Percentiles rank a stretch among this genome's conserved stretches.
phyloP scores from a whole-genome alignment of 1,140 invertebrate genomes.

The Drepana arcuata region DNA sequence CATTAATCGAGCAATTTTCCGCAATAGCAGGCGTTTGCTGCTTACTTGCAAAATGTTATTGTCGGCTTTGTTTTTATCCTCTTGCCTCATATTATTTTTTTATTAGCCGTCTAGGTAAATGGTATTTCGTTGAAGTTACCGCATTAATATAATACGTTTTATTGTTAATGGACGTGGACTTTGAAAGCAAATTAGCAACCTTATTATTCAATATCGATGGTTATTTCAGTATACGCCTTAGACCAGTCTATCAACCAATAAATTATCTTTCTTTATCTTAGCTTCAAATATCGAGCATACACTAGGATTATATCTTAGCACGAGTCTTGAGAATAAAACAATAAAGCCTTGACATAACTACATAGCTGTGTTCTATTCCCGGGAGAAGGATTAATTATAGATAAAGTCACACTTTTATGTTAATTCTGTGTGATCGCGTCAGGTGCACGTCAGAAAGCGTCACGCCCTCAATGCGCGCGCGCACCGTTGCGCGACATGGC shows the following conservation, averaged over 20 bases:
- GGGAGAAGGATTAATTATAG: no score
- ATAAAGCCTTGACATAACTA: no score
- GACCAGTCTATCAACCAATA: no score
- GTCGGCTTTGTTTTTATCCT: slow-evolving; percentile 11
- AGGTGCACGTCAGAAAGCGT: slow-evolving; percentile 25
- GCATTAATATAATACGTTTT: slow-evolving; percentile 20
- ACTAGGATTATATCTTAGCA: no score
- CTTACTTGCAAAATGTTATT: slow-evolving; percentile 10
- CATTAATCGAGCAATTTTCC: slow-evolving; percentile 16
- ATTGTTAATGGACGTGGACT: slow-evolving; percentile 17
- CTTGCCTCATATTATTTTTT: slow-evolving; percentile 16
- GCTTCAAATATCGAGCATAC: no score
- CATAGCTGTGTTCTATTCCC: no score
- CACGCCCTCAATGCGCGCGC: slow-evolving; percentile 26
- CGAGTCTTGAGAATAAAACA: no score
- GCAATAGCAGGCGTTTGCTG: slow-evolving; percentile 12
- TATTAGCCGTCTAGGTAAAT: slow-evolving; percentile 19
- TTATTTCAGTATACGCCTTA: slow-evolving; percentile 20
- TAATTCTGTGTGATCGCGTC: slow-evolving; percentile 10
- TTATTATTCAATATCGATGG: slow-evolving; percentile 28
- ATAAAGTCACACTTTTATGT: no score
- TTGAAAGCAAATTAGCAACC: slow-evolving; percentile 16
- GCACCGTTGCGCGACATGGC: slow-evolving; percentile 19
- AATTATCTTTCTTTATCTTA: no score
- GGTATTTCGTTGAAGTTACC: slow-evolving; percentile 17